Conservation (phyloP, 2,888 invertebrate species). For the Boloria selene region DNA sequence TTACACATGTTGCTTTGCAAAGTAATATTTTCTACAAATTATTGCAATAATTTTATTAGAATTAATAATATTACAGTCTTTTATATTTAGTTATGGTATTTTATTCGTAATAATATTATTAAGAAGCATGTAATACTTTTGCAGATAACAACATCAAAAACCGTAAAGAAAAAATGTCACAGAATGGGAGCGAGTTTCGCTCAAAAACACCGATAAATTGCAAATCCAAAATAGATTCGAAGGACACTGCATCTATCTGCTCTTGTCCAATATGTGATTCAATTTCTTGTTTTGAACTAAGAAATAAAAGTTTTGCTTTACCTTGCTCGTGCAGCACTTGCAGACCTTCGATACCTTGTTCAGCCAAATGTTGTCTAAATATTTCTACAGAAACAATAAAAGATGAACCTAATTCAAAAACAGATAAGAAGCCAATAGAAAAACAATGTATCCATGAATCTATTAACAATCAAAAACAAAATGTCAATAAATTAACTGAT, state of each 20-base stretch:
- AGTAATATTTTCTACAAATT: too few relatives aligned
- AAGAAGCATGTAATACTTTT: too few relatives aligned
- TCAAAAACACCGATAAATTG: background rate
- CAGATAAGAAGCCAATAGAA: background rate
- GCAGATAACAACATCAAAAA: background rate
- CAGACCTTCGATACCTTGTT: too few relatives aligned
- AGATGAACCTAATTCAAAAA: background rate
- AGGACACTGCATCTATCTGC: constrained; percentile 43
- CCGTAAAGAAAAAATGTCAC: constrained; percentile 15
- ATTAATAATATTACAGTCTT: too few relatives aligned
- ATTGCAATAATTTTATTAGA: too few relatives aligned
- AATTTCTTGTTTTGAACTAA: constrained; percentile 47
- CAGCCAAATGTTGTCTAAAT: background rate
- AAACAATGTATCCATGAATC: background rate
- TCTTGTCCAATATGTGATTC: constrained; percentile 58
- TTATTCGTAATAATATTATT: too few relatives aligned
- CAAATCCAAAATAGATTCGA: constrained; percentile 1
- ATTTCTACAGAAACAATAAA: background rate
- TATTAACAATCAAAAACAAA: background rate
- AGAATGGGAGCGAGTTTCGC: constrained; percentile 7
- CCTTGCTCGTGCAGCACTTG: constrained; percentile 43
- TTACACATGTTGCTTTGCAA: too few relatives aligned
- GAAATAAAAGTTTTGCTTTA: constrained; percentile 40
- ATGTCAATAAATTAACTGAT: too few relatives aligned
- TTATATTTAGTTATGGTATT: too few relatives aligned